Conservation (phyloP, 1,140 invertebrate species). For the Apis dorsata region DNA sequence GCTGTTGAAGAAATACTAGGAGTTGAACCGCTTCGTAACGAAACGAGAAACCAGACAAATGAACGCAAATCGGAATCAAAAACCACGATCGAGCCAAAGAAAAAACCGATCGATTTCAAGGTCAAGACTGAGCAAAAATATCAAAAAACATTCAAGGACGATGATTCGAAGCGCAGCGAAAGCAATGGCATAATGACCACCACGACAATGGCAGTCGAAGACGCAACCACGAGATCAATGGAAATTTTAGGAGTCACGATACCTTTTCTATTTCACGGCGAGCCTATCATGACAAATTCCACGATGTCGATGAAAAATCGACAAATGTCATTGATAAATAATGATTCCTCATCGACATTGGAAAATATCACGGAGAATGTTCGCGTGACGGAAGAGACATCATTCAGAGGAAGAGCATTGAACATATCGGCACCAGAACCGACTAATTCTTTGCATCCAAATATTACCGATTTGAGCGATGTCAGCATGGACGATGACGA, state of each 20-base stretch:
- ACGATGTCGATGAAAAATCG: background rate
- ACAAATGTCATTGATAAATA: background rate
- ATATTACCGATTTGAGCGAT: slow-evolving; percentile 83
- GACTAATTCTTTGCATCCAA: slow-evolving; percentile 74
- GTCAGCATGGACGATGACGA: slow-evolving; percentile 85
- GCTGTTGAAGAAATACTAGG: slow-evolving; percentile 55
- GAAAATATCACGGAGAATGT: background rate
- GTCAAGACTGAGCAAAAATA: slow-evolving; percentile 72
- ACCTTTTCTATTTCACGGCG: slow-evolving; percentile 63
- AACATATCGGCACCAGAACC: slow-evolving; percentile 75
- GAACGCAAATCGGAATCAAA: slow-evolving; percentile 65
- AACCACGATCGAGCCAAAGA: slow-evolving; percentile 67
- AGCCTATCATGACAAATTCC: slow-evolving; percentile 53
- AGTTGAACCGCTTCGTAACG: slow-evolving; percentile 61
- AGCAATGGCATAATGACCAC: background rate
- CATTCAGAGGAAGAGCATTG: slow-evolving; percentile 71
- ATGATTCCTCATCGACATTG: background rate
- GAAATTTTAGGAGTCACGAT: slow-evolving; percentile 30
- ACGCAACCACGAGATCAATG: slow-evolving; percentile 19
- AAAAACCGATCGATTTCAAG: slow-evolving; percentile 71
- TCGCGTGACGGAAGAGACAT: slow-evolving; percentile 10
- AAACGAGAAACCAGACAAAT: slow-evolving; percentile 39
- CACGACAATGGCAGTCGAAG: slow-evolving; percentile 33
- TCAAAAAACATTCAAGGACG: slow-evolving; percentile 66
- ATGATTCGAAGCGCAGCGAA: slow-evolving; percentile 36